Percentiles rank a stretch among this genome's conserved stretches.
Conservation (phyloP, 2,113 vertebrate species). For the Corythaixoides concolor region DNA sequence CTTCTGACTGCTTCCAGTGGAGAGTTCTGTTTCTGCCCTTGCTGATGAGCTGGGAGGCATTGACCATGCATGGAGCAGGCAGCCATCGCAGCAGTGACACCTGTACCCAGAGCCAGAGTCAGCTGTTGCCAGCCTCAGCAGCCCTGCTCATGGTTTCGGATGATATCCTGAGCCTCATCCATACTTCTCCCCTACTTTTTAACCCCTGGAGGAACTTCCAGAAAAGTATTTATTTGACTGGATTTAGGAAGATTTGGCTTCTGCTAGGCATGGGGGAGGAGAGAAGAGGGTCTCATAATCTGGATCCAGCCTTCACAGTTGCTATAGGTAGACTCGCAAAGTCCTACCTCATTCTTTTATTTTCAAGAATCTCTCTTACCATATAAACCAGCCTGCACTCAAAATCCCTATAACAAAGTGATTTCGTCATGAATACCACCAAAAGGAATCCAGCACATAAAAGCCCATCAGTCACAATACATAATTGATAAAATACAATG, state of each 20-base stretch:
- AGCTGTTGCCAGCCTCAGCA: not conserved
- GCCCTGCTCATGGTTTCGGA: rapidly evolving
- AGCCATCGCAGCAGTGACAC: not conserved
- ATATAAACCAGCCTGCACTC: not conserved
- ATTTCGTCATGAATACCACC: not conserved
- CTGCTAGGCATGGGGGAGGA: not conserved
- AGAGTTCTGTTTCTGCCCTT: not conserved
- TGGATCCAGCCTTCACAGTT: not conserved
- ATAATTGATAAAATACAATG: not conserved
- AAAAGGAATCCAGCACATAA: not conserved
- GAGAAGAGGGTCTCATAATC: not conserved
- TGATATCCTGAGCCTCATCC: not conserved
- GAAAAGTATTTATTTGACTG: not conserved
- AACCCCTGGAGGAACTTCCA: not conserved
- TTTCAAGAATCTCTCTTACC: not conserved
- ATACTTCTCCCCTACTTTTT: not conserved
- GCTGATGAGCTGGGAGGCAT: not conserved
- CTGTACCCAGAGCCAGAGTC: not conserved
- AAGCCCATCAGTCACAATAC: not conserved
- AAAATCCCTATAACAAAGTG: not conserved
- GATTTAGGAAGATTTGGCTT: not conserved
- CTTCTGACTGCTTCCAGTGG: not conserved
- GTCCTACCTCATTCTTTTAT: not conserved
- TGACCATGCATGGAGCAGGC: not conserved
- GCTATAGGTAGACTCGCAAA: not conserved